Evolutionary conservation across 2,113 vertebrate genomes (phyloP).

Genomic region (Perca fluviatilis): DNA sequence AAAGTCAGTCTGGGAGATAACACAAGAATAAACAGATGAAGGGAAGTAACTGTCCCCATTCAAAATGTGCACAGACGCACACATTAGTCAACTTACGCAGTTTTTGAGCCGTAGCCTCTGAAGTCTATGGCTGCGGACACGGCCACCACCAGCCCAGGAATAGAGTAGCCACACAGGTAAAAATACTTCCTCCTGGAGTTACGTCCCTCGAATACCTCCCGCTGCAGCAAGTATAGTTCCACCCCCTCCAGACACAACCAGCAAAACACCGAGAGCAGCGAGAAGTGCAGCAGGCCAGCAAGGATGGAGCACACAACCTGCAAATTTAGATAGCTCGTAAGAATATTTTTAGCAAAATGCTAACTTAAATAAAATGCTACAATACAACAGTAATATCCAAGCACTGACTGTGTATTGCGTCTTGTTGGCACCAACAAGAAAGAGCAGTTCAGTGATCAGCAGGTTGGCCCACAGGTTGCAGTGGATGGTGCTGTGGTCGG

Average conservation of each 20-base stretch:
- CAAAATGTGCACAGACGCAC: background rate
- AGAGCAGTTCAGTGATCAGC: slow-evolving; percentile 91
- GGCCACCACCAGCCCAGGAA: slow-evolving; percentile 92
- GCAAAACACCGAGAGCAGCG: slow-evolving; percentile 92
- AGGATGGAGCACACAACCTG: slow-evolving; percentile 93
- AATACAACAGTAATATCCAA: background rate
- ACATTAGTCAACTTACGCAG: slow-evolving; percentile 84
- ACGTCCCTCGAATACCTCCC: slow-evolving; percentile 93
- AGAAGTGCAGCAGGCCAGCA: slow-evolving; percentile 92
- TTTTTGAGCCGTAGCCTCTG: slow-evolving; percentile 92
- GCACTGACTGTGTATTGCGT: slow-evolving; percentile 90
- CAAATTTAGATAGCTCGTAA: background rate
- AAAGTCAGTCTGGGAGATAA: background rate
- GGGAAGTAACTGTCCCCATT: background rate
- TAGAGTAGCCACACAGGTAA: slow-evolving; percentile 92
- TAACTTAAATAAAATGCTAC: background rate
- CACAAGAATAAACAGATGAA: background rate
- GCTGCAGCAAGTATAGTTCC: slow-evolving; percentile 92
- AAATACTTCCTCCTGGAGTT: slow-evolving; percentile 92
- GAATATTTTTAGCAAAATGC: background rate
- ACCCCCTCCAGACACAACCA: slow-evolving; percentile 95
- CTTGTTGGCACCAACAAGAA: slow-evolving; percentile 93
- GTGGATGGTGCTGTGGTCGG: slow-evolving; percentile 95
- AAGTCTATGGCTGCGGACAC: slow-evolving; percentile 94
- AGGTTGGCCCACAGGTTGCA: slow-evolving; percentile 86